Percentiles rank a stretch among this genome's conserved stretches.
Conservation (phyloP, 2,797 vertebrate genomes). For the Gadopsis marmoratus region DNA sequence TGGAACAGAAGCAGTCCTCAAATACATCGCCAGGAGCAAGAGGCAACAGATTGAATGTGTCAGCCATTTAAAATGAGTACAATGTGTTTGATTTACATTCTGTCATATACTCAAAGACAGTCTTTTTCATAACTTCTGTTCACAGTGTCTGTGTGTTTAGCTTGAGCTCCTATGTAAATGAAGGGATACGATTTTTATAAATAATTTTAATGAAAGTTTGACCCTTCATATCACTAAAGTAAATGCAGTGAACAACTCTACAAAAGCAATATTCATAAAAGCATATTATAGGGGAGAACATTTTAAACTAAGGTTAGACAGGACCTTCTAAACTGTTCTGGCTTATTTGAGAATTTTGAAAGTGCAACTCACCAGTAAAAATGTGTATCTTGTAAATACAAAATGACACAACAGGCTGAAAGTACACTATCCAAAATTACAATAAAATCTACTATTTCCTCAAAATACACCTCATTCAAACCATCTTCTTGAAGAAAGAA, state of each 20-base stretch:
- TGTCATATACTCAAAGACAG: constrained; percentile 1
- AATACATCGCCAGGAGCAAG: constrained; percentile 18
- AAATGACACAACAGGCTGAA: neutral
- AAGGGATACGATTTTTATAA: constrained; percentile 34
- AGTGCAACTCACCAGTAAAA: constrained; percentile 7
- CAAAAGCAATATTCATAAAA: constrained; percentile 31
- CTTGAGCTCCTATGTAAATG: constrained; percentile 45
- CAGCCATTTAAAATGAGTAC: constrained; percentile 26
- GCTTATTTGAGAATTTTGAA: constrained; percentile 28
- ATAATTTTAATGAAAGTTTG: constrained; percentile 60
- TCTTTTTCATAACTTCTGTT: constrained; percentile 25
- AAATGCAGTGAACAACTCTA: too few species aligned
- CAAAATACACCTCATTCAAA: neutral
- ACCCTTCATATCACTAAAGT: too few species aligned
- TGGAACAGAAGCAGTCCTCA: constrained; percentile 21
- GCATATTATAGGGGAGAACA: constrained; percentile 24
- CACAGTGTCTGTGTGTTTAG: constrained; percentile 32
- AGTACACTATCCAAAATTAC: neutral
- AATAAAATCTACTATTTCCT: neutral
- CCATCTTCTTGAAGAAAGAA: neutral
- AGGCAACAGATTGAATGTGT: constrained; percentile 37
- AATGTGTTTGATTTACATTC: constrained; percentile 10
- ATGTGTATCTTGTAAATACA: neutral
- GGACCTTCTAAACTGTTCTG: constrained; percentile 18
- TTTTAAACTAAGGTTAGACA: constrained; percentile 11